Evolutionary conservation across 2,888 invertebrate genomes (phyloP), one percentile per base, ranked within the genome.

Genomic region (Scaptodrosophila latifasciaeformis): DNA sequence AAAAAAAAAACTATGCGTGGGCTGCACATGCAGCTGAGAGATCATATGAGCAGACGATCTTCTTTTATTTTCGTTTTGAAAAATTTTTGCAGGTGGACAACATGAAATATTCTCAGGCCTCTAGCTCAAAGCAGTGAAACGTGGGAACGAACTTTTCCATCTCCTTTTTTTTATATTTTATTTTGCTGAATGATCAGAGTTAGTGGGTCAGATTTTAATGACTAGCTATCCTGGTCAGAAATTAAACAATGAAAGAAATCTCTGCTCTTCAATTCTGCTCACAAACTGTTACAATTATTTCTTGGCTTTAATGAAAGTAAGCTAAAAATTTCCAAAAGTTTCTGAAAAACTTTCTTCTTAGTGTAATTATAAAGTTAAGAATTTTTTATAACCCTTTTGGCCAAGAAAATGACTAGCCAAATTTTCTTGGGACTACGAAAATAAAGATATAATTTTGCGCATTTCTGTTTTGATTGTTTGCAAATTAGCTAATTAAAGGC

Each of bases 401-500:
- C 24, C 24, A 7, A n/a, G n/a, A n/a, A 24, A 24, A 24, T 24
- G 24, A 24, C 24, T 7, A 24, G 7, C 4, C 24, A 24, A 24
- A 24, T n/a, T n/a, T n/a, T n/a, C n/a, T n/a, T n/a, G n/a, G n/a
- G n/a, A n/a, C n/a, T n/a, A n/a, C n/a, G n/a, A n/a, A n/a, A n/a
- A n/a, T n/a, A n/a, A n/a, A n/a, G n/a, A n/a, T n/a, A n/a, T n/a
- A n/a, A 24, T 24, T 7, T 3, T 5, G 24, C 24, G 7, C 4
- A 24, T 31, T 31, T 31, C 31, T 31, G 31, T 10, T 31, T 74
- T 67, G 67, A 75, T 75, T 75, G 81, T 77, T 80, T 75, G 81
- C 75, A 75, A 75, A 80, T 75, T 74, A 75, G 74, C 64, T 70
- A 77, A 80, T 77, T 77, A 77, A 59, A 56, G 51, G 57, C 47